Percentiles rank a stretch among this genome's conserved stretches.
phyloP scores from a whole-genome alignment of 2,888 invertebrate genomes.

The Pocota personata region DNA sequence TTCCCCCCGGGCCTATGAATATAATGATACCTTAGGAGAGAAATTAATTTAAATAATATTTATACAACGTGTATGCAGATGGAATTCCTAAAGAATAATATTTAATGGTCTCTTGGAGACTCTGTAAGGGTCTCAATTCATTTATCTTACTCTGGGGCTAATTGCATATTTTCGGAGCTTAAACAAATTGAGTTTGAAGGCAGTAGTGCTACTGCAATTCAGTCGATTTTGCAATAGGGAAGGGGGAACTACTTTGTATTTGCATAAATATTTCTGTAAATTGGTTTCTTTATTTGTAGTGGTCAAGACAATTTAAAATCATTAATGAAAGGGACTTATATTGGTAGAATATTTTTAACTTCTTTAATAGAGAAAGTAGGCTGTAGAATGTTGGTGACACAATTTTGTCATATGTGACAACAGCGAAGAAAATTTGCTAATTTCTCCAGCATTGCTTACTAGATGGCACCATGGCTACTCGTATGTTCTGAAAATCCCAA shows the following conservation, averaged over 20 bases:
- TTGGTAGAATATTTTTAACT: no score
- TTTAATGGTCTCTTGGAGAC: neutral
- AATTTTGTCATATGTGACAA: no score
- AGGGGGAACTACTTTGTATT: neutral
- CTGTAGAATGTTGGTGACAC: no score
- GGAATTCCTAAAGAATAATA: conserved; percentile 7
- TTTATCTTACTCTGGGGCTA: conserved; percentile 32
- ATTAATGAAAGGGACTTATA: no score
- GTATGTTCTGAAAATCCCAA: no score
- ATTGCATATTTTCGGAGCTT: conserved; percentile 11
- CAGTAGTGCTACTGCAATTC: conserved; percentile 18
- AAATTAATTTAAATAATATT: conserved; percentile 33
- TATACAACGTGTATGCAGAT: conserved; percentile 8
- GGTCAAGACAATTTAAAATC: no score
- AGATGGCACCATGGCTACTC: no score
- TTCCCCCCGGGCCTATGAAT: neutral
- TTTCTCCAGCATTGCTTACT: no score
- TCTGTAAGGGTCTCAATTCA: conserved; percentile 10
- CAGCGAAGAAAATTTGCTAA: no score
- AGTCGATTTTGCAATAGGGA: neutral
- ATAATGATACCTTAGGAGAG: conserved; percentile 24
- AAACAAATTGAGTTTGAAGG: conserved; percentile 30
- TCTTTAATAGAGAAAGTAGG: no score
- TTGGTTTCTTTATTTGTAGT: no score
- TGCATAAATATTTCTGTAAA: no score